Evolutionary conservation across 2,113 vertebrate species (phyloP).

Genomic region (Pachyramphus minor): DNA sequence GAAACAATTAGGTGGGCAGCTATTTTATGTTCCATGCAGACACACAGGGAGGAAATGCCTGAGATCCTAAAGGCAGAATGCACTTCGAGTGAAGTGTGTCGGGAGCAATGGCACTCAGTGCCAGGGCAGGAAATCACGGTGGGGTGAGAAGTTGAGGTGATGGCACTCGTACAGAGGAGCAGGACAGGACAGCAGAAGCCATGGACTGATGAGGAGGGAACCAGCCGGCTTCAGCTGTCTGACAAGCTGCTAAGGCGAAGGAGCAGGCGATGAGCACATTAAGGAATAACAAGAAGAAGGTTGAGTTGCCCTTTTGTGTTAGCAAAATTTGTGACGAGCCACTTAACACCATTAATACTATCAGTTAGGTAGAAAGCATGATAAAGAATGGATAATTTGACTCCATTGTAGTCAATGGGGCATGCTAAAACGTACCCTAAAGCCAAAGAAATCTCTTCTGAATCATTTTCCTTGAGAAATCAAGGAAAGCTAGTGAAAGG

Average conservation of each 20-base stretch:
- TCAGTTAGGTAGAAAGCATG: neutral
- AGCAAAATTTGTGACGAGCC: neutral
- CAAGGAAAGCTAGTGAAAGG: neutral
- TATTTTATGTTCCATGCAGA: neutral
- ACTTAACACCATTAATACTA: neutral
- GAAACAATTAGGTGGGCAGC: neutral
- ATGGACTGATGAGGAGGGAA: neutral
- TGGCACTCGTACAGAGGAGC: too few relatives aligned
- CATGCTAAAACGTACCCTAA: neutral
- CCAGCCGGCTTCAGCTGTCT: neutral
- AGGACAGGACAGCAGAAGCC: neutral
- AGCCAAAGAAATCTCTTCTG: neutral
- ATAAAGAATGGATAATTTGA: neutral
- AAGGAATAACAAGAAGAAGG: neutral
- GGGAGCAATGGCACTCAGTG: rapidly evolving
- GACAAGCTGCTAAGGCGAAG: neutral
- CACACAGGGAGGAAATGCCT: neutral
- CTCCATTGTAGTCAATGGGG: neutral
- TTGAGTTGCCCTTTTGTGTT: neutral
- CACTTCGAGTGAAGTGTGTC: neutral
- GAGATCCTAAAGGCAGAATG: neutral
- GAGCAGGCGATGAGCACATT: neutral
- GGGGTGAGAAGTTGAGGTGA: neutral
- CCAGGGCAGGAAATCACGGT: too few relatives aligned
- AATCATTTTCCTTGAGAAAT: neutral